A percentile compares a stretch with the other conserved stretches of the same genome.
Conservation (phyloP, 1,140 invertebrate genomes). For the Atta texana region DNA sequence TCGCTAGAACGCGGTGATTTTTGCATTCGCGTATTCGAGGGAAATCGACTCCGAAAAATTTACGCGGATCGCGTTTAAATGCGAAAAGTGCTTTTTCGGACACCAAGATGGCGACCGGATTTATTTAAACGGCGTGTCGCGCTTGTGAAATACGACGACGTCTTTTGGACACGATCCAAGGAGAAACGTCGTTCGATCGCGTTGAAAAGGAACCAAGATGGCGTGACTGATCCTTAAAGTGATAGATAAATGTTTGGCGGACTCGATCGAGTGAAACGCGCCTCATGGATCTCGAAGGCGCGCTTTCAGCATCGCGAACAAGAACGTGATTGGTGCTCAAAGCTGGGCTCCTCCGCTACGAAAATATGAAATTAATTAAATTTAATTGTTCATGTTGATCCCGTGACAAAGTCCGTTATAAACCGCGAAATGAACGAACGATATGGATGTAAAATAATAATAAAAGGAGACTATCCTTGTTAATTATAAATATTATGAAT, state of each 20-base stretch:
- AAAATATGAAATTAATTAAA: constrained; percentile 58
- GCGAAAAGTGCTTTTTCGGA: constrained; percentile 52
- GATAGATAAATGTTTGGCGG: constrained; percentile 62
- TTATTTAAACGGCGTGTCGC: constrained; percentile 60
- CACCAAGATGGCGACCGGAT: constrained; percentile 53
- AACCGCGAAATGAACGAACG: background rate
- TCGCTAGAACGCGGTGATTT: background rate
- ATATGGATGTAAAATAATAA: constrained; percentile 25
- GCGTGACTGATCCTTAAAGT: constrained; percentile 62
- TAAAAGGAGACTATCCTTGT: constrained; percentile 25
- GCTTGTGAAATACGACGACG: constrained; percentile 56
- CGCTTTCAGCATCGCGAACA: constrained; percentile 36
- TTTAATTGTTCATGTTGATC: constrained; percentile 56
- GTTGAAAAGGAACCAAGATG: constrained; percentile 61
- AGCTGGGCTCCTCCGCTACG: background rate
- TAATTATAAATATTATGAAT: constrained; percentile 14
- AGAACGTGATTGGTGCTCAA: constrained; percentile 59
- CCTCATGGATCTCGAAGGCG: constrained; percentile 9
- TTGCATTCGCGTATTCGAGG: constrained; percentile 20
- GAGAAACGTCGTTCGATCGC: constrained; percentile 58
- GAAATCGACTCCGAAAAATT: constrained; percentile 59
- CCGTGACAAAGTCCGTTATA: background rate
- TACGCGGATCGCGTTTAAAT: constrained; percentile 53
- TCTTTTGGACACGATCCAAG: constrained; percentile 47
- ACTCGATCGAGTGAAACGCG: constrained; percentile 61